Base-by-base conservation (phyloP, 2,113 vertebrate genomes). In the Tetrao urogallus region DNA sequence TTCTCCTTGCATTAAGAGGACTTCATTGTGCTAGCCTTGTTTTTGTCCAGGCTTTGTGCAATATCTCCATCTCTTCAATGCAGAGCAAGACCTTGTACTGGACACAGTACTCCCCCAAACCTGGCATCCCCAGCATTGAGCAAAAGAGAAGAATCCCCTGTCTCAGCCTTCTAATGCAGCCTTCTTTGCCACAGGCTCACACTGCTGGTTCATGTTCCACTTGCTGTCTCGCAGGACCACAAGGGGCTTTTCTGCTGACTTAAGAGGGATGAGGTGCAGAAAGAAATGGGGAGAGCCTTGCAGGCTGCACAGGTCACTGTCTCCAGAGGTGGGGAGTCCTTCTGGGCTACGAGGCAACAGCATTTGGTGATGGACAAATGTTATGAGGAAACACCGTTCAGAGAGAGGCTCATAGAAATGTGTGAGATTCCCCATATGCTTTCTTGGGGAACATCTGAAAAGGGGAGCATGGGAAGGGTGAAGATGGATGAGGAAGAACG, bases 311-410 rank as follows among this genome's bases (percentile, higher is more conserved):
- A 21, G 5, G 5, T 27, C 48, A 38, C 20, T 64, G 22, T 22
- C 10, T 50, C 17, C 32, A 57, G 21, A 48, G 6, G 17, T 70
- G 30, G 4, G 24, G 10, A 38, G 30, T 21, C 34, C 22, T 20
- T 73, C 47, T 22, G 42, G 27, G 7, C 8, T 69, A 15, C 0
- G 0, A 21, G 34, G 22, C 25, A 16, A 50, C 2, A 58, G 13
- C 0, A 0, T 28, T 61, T 72, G 11, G 13, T 11, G 8, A 11
- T 40, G 24, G 11, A 20, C n/a, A 45, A 63, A 0, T 0, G 0
- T 16, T 57, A 19, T 0, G 1, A 57, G 14, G 5, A 9, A 25
- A 43, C 36, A 11, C 6, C 30, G 18, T 43, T 48, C n/a, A 43
- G 61, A 11, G 18, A 43, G 61, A 11, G 18, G 7, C 30, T 73